Conservation (phyloP, 1,140 invertebrate species). For the Cephus cinctus region DNA sequence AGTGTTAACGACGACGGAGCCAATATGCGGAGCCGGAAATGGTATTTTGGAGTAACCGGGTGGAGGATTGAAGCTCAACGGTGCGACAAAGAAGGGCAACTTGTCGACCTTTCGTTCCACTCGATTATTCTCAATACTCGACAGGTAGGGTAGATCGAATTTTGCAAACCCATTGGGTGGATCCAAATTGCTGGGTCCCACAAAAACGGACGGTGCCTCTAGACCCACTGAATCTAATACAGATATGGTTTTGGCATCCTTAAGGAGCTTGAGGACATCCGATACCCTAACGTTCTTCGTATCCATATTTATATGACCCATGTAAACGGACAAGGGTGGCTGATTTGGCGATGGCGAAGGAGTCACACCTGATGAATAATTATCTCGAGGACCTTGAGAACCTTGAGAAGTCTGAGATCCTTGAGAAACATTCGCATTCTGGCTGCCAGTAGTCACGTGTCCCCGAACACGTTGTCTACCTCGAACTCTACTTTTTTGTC, state of each 20-base stretch:
- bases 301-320: slow-evolving; percentile 57
- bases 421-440: too few species aligned
- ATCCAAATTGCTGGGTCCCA: slow-evolving; percentile 72
- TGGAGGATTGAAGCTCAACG: slow-evolving; percentile 77
- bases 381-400: too few species aligned
- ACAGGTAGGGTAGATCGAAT: slow-evolving; percentile 80
- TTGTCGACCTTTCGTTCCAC: slow-evolving; percentile 72
- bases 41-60: slow-evolving; percentile 79
- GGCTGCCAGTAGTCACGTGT: too few species aligned
- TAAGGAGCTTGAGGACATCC: slow-evolving; percentile 69
- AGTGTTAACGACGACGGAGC: slow-evolving; percentile 73
- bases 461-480: too few species aligned
- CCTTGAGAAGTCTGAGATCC: too few species aligned
- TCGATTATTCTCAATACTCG: slow-evolving; percentile 68
- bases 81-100: slow-evolving; percentile 80
- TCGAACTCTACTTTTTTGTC: too few species aligned
- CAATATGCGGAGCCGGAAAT: slow-evolving; percentile 80
- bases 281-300: slow-evolving; percentile 58
- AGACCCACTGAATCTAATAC: slow-evolving; percentile 70
- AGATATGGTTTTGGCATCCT: slow-evolving; percentile 69
- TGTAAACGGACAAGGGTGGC: slow-evolving; percentile 77
- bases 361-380: slow-evolving; percentile 19
- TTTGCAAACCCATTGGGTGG: slow-evolving; percentile 72
- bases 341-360: slow-evolving; percentile 64
- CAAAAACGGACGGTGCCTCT: slow-evolving; percentile 72